A percentile compares a stretch with the other conserved stretches of the same genome.
These are phyloP conservation scores for Tachyglossus aculeatus DNA, from an alignment of 2,797 vertebrate species.

Conservation along the genomic window DNA sequence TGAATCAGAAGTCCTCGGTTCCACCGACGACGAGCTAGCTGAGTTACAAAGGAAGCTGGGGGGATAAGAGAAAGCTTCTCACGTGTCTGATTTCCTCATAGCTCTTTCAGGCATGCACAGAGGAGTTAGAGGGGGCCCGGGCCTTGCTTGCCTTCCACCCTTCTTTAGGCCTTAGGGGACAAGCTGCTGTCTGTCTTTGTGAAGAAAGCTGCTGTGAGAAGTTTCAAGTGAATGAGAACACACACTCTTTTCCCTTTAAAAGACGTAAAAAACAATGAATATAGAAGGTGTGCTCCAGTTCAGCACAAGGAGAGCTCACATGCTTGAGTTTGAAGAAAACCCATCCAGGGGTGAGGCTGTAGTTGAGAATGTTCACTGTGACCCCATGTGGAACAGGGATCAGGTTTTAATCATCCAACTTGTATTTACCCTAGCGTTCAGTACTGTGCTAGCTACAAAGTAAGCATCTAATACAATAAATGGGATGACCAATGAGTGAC, in stretches of 20 bases:
- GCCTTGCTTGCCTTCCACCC: no score
- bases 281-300: not conserved
- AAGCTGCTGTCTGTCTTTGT: not conserved
- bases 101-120: slow-evolving; percentile 17
- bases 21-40: slow-evolving; percentile 25
- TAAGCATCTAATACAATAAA: no score
- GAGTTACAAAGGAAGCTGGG: slow-evolving; percentile 13
- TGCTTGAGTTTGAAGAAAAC: no score
- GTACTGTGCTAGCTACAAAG: no score
- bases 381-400: no score
- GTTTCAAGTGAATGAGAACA: not conserved
- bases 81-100: slow-evolving; percentile 46
- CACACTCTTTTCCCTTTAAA: not conserved
- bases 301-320: no score
- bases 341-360: no score
- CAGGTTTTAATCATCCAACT: no score
- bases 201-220: not conserved
- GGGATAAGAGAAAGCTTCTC: slow-evolving; percentile 38
- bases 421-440: no score
- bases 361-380: no score
- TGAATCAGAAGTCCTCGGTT: not conserved
- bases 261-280: not conserved
- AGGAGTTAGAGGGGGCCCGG: slow-evolving; percentile 18
- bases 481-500: no score
- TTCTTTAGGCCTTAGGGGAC: slow-evolving; percentile 12